These are phyloP conservation scores for Orientallactaga sibirica DNA, from an alignment of 2,797 vertebrate species.

Conservation along the genomic window DNA sequence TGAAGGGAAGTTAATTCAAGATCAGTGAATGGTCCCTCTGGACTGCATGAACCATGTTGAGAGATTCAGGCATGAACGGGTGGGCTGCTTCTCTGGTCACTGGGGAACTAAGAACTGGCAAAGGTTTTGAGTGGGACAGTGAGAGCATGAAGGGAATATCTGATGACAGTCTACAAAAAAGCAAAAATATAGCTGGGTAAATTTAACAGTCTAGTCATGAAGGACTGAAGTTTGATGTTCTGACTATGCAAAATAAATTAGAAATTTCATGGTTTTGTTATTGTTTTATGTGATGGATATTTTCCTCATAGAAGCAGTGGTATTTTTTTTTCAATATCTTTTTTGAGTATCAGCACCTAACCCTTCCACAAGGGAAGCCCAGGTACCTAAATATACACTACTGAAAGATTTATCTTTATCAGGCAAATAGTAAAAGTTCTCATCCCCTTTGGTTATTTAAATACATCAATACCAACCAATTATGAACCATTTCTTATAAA, in stretches of 20 bases:
- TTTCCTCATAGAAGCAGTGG: neutral
- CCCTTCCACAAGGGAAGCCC: neutral
- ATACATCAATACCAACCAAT: neutral
- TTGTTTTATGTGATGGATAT: neutral
- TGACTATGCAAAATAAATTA: neutral
- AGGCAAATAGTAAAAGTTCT: neutral
- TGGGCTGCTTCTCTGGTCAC: fast-evolving
- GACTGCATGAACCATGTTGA: neutral
- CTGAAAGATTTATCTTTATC: neutral
- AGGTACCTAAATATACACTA: neutral
- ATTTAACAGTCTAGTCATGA: neutral
- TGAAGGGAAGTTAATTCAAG: neutral
- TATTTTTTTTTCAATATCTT: neutral
- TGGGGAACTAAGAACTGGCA: neutral
- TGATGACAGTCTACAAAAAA: neutral
- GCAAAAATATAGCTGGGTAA: neutral
- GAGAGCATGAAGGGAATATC: too few species aligned
- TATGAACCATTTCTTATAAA: conserved; percentile 30
- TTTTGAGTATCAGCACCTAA: neutral
- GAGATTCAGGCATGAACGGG: neutral
- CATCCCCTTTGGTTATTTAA: neutral
- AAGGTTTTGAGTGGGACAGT: neutral
- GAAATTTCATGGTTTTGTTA: neutral
- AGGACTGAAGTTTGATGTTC: neutral
- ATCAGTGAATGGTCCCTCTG: fast-evolving